Base-by-base conservation (phyloP, 1,140 invertebrate species). In the Oreohelix idahoensis region DNA sequence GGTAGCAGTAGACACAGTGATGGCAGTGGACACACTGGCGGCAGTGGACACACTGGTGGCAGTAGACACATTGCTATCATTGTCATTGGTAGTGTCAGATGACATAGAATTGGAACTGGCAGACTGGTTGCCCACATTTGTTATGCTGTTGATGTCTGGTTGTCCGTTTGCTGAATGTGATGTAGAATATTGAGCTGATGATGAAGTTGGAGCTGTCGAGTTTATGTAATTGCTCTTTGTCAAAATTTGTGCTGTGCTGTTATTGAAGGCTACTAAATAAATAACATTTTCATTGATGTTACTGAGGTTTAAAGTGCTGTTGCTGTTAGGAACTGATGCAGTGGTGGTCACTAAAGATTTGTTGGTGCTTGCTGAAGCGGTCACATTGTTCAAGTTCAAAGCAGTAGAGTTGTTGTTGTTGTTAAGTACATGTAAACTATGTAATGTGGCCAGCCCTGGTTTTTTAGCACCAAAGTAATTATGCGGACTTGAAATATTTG, bases 191-290 rank as follows among this genome's bases (percentile, higher is more conserved):
- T 26, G 13, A 49, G 0, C 13, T 51, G 29, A 42, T 38, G 38
- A 45, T 2, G 42, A 8, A 15, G 15, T 8, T 98, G 96, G 58
- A 42, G 79, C 79, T 32, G 79, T 79, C 79, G 38, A 13, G 29
- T 66, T 11, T 32, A 29, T 29, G n/a, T 66, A 20, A 23, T 58
- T 58, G 15, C 2, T 58, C 2, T 20, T n/a, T 58, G 53, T 58
- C 20, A 23, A 10, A 58, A 5, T 42, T 75, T 5, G 39, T 53
- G 26, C 2, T 76, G 74, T 45, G 39, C 0, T 74, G 71, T 51
- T 76, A 4, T n/a, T 35, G 26, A n/a, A 10, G 23, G 74, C 36
- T 39, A 1, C n/a, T 1, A 39, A 42, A 36, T 13, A 26, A 73
- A 73, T 11, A 73, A 13, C 26, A 51, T 32, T 76, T n/a, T 35